A percentile compares a stretch with the other conserved stretches of the same genome.
Conservation (phyloP, 2,797 vertebrate genomes). For the Fundulus diaphanus region DNA sequence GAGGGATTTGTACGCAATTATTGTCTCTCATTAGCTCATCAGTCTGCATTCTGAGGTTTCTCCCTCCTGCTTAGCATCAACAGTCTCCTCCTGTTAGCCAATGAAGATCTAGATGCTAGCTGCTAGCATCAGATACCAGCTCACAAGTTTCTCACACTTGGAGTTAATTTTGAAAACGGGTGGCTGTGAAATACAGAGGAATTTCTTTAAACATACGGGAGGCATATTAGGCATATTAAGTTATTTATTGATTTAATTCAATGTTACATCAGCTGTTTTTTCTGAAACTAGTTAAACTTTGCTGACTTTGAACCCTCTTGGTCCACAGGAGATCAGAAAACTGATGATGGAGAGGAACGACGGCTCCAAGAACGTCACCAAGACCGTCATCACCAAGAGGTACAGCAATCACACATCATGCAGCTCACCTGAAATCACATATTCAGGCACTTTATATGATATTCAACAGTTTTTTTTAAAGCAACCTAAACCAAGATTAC, state of each 20-base stretch:
- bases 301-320: conserved; percentile 52
- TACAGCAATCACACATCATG: conserved; percentile 31
- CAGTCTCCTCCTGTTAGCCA: not conserved
- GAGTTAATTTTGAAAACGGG: not conserved
- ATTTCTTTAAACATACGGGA: not conserved
- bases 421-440: not conserved
- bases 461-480: not conserved
- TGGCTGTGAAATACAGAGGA: not conserved
- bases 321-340: conserved; percentile 85
- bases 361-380: conserved; percentile 79
- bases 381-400: conserved; percentile 91
- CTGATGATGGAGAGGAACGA: conserved; percentile 81
- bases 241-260: not conserved
- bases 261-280: not conserved
- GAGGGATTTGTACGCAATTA: too few species aligned
- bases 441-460: too few species aligned
- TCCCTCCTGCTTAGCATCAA: not conserved
- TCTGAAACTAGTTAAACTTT: not conserved
- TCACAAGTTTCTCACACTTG: not conserved
- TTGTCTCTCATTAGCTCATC: conserved; percentile 46
- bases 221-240: not conserved
- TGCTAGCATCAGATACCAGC: not conserved
- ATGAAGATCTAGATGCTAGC: too few species aligned
- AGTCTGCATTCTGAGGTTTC: conserved; percentile 32
- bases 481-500: not conserved